phyloP scores from a whole-genome alignment of 2,888 invertebrate genomes.

The Xanthorhoe designata region DNA sequence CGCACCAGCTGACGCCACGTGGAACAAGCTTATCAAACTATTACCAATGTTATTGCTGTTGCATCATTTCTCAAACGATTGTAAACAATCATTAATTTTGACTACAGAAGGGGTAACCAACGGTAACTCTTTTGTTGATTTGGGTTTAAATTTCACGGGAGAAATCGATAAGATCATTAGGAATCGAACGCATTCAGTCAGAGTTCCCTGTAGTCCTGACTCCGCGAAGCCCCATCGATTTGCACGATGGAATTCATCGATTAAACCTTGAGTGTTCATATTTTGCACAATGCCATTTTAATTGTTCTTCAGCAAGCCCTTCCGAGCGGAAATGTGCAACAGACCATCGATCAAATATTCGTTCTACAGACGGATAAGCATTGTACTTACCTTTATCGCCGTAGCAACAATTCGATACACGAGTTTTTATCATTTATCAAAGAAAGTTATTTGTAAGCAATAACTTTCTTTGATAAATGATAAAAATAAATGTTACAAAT shows the following conservation, averaged over 20 bases:
- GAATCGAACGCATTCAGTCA: conserved; percentile 62
- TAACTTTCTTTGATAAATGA: too few relatives aligned
- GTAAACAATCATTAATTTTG: conserved; percentile 39
- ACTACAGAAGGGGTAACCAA: conserved; percentile 46
- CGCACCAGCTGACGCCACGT: conserved; percentile 57
- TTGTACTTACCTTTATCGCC: conserved; percentile 48
- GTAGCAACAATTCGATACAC: conserved; percentile 33
- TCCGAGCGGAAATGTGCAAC: conserved; percentile 63
- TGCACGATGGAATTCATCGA: conserved; percentile 53
- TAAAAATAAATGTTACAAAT: too few relatives aligned
- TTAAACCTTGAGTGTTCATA: conserved; percentile 61
- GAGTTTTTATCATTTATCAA: conserved; percentile 61
- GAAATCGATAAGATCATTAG: conserved; percentile 79
- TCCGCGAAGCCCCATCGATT: conserved; percentile 59
- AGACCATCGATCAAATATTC: conserved; percentile 76
- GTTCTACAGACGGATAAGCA: conserved; percentile 61
- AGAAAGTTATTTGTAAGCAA: conserved; percentile 37
- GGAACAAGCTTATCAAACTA: conserved; percentile 41
- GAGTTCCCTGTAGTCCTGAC: conserved; percentile 62
- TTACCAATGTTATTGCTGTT: conserved; percentile 46
- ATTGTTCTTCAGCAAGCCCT: conserved; percentile 73
- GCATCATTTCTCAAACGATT: conserved; percentile 49
- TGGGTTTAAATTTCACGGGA: conserved; percentile 57
- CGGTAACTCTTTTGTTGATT: conserved; percentile 69
- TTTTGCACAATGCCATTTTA: conserved; percentile 71